phyloP scores from a whole-genome alignment of 2,888 invertebrate species.

The Drosophila niveifrons region DNA sequence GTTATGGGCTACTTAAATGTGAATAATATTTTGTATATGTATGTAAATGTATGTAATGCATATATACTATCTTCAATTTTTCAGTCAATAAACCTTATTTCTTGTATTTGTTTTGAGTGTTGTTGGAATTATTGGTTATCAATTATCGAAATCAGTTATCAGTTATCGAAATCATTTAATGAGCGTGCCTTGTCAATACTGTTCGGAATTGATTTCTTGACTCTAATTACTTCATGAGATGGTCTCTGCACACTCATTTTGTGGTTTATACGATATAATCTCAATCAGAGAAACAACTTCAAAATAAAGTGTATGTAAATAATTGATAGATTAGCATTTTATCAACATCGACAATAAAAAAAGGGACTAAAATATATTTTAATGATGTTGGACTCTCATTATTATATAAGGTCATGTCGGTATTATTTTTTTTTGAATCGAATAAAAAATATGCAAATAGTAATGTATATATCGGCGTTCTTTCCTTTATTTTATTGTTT shows the following conservation, averaged over 20 bases:
- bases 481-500: constrained; percentile 11
- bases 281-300: background rate
- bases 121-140: constrained; percentile 20
- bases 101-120: constrained; percentile 38
- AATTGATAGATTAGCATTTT: background rate
- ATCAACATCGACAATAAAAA: background rate
- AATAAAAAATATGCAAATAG: constrained; percentile 3
- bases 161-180: constrained; percentile 11
- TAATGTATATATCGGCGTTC: constrained; percentile 21
- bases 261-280: background rate
- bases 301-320: background rate
- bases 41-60: constrained; percentile 51
- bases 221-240: background rate
- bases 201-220: constrained; percentile 1
- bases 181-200: constrained; percentile 12
- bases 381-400: background rate
- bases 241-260: constrained; percentile 27
- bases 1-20: constrained; percentile 44
- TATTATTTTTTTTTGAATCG: constrained; percentile 9
- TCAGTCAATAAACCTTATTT: constrained; percentile 66
- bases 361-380: background rate
- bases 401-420: background rate
- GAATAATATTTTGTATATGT: constrained; percentile 51
- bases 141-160: no score
- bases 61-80: constrained; percentile 40